Base-by-base conservation (phyloP, 2,888 invertebrate genomes). In the Lasioglossum lativentre region DNA sequence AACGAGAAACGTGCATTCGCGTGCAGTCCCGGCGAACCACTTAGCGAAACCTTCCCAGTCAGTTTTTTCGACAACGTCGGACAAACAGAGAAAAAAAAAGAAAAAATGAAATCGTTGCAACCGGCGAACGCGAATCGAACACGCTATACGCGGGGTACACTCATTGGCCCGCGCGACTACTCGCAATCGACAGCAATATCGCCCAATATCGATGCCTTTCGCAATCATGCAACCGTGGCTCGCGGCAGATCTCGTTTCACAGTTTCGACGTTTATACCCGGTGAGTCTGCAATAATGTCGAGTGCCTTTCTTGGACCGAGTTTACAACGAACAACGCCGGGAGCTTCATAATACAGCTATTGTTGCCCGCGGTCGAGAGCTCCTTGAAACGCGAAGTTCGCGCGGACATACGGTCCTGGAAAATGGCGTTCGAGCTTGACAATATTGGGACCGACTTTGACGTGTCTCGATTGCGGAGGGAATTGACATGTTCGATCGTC, bases 231-330 rank as follows among this genome's bases (percentile, higher is more conserved):
- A 74, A 79, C 73, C 75, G 76, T 76, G 83, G 86, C 83, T 82
- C 86, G 85, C 76, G 80, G 85, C 86, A 82, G 82, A 86, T 87
- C 85, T 86, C 86, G 80, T 88, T 89, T 89, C 79, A n/a, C n/a
- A 56, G 89, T 85, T 85, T 82, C 86, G 74, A 81, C 84, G 82
- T 75, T 84, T 81, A 70, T 80, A 70, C 79, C 52, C 85, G 88
- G 72, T 86, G 87, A 89, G 85, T 83, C 75, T 73, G 91, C 88
- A 91, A 91, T 90, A 91, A 89, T 83, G 85, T 42, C 73, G 89
- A 86, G 82, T 86, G 83, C 86, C 83, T 73, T 83, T 66, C 68
- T 47, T 45, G 40, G 70, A 71, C 75, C 45, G 66, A 63, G 72
- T 80, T 87, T 81, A 86, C 83, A 87, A 88, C 82, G 86, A 82